Percentiles rank a stretch among this genome's conserved stretches.
These are phyloP conservation scores for Sialia sialis DNA, from an alignment of 2,113 vertebrate species.

Conservation along the genomic window DNA sequence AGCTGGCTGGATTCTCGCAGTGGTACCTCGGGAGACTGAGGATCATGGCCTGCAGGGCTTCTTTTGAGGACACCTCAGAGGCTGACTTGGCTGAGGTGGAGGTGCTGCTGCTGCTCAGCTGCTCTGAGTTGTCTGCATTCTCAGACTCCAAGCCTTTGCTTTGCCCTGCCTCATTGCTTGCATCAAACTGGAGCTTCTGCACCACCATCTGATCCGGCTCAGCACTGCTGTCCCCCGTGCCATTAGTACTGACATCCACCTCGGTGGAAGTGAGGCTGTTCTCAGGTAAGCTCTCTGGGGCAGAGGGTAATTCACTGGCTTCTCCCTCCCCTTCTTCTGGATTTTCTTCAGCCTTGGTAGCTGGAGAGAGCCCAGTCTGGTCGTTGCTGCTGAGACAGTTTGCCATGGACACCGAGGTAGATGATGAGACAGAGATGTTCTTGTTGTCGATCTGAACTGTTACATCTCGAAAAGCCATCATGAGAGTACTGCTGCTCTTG, in stretches of 20 bases:
- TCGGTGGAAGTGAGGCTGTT: slow-evolving; percentile 34
- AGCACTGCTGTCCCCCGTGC: neutral
- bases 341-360: slow-evolving; percentile 43
- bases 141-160: slow-evolving; percentile 74
- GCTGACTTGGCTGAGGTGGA: slow-evolving; percentile 87
- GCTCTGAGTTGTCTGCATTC: slow-evolving; percentile 79
- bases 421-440: slow-evolving; percentile 94
- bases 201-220: slow-evolving; percentile 24
- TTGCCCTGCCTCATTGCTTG: slow-evolving; percentile 45
- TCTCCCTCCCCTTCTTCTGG: slow-evolving; percentile 22
- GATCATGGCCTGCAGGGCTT: slow-evolving; percentile 92
- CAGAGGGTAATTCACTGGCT: neutral
- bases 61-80: slow-evolving; percentile 86
- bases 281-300: slow-evolving; percentile 21
- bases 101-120: slow-evolving; percentile 85
- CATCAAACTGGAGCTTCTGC: slow-evolving; percentile 59
- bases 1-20: slow-evolving; percentile 91
- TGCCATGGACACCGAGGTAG: slow-evolving; percentile 88
- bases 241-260: neutral
- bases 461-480: slow-evolving; percentile 98
- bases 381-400: slow-evolving; percentile 74
- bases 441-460: slow-evolving; percentile 97
- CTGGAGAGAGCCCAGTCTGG: slow-evolving; percentile 29
- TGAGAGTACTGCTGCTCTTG: slow-evolving; percentile 89
- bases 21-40: slow-evolving; percentile 92